Percentiles rank a stretch among this genome's conserved stretches.
These are phyloP conservation scores for Oreochromis grahami DNA, from an alignment of 2,797 vertebrate species.

Conservation along the genomic window DNA sequence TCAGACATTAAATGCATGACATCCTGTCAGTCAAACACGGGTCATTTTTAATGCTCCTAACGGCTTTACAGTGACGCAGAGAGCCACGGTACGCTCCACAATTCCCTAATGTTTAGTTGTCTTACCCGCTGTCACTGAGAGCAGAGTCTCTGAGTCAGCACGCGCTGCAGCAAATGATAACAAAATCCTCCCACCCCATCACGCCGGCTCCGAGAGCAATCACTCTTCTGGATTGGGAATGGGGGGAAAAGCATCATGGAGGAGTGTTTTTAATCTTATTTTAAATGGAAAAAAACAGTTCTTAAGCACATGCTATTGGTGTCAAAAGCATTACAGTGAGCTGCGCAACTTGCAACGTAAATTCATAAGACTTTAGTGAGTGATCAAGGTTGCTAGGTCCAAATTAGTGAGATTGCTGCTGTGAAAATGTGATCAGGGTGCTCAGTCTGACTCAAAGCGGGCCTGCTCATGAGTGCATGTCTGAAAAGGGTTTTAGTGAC, in stretches of 20 bases:
- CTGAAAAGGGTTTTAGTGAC: constrained; percentile 16
- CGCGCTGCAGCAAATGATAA: neutral
- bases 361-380: neutral
- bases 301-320: neutral
- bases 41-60: neutral
- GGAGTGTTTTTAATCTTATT: neutral
- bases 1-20: neutral
- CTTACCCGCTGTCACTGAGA: neutral
- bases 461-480: neutral
- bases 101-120: neutral
- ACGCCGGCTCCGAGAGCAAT: neutral
- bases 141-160: neutral
- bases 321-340: neutral
- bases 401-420: neutral
- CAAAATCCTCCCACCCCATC: neutral
- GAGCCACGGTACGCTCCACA: neutral
- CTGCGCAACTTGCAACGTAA: neutral
- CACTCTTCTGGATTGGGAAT: neutral
- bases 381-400: neutral
- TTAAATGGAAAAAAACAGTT: neutral
- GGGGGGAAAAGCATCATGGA: neutral
- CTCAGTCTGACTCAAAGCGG: neutral
- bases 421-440: neutral
- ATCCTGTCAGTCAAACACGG: neutral
- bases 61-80: neutral